Percentiles rank a stretch among this genome's conserved stretches.
These are phyloP conservation scores for Ptychoptera contaminata DNA, from an alignment of 2,888 invertebrate genomes.

Conservation along the genomic window DNA sequence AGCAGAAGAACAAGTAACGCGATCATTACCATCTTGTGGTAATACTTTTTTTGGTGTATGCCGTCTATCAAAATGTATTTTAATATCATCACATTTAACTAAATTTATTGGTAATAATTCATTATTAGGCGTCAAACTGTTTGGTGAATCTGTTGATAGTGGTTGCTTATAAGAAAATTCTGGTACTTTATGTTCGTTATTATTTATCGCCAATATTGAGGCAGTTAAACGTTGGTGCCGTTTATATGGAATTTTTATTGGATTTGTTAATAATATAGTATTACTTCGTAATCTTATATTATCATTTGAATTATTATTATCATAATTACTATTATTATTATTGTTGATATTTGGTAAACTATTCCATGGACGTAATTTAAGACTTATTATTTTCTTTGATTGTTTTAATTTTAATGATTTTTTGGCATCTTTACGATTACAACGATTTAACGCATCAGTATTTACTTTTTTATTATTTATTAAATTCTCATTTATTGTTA, in stretches of 20 bases:
- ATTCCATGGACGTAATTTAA: slow-evolving; percentile 28
- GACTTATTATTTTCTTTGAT: slow-evolving; percentile 6
- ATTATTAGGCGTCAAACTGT: neutral
- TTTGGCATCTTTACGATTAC: no score
- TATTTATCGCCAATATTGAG: neutral
- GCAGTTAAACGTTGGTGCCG: neutral
- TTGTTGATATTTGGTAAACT: slow-evolving; percentile 28
- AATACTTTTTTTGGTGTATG: neutral
- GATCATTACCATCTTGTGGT: neutral
- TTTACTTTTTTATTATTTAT: no score
- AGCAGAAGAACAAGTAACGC: slow-evolving; percentile 2
- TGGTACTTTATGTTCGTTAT: slow-evolving; percentile 13
- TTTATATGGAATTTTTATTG: slow-evolving; percentile 17
- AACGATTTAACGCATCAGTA: no score
- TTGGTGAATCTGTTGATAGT: neutral
- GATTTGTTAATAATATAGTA: slow-evolving; percentile 16
- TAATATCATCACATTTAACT: slow-evolving; percentile 29
- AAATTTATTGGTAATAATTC: slow-evolving; percentile 9
- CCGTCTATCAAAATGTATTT: slow-evolving; percentile 26
- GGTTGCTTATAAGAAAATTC: slow-evolving; percentile 10
- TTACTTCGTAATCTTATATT: slow-evolving; percentile 13
- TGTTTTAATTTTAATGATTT: no score
- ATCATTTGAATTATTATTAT: neutral
- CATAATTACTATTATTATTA: slow-evolving; percentile 12
- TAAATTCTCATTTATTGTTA: no score